These are phyloP conservation scores for Caerostris darwini DNA, from an alignment of 1,140 invertebrate genomes.

Conservation along the genomic window DNA sequence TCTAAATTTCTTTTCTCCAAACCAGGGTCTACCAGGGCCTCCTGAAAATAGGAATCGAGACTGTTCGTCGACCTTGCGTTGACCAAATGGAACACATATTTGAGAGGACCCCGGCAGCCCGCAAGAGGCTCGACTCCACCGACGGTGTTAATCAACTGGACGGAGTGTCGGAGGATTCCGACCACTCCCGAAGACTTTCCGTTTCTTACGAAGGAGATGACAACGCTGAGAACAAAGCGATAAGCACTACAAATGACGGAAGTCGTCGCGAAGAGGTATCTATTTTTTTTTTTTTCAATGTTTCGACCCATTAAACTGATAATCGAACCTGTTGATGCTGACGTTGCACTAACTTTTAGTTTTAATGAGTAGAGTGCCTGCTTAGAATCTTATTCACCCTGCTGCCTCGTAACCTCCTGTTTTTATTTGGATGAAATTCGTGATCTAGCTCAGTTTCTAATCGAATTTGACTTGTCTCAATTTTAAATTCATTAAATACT, in stretches of 20 bases:
- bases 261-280: not conserved
- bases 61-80: not conserved
- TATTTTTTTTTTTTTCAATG: too few relatives aligned
- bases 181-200: not conserved
- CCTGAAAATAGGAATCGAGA: not conserved
- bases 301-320: too few relatives aligned
- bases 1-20: not conserved
- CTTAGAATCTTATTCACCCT: too few relatives aligned
- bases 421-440: too few relatives aligned
- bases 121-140: not conserved
- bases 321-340: too few relatives aligned
- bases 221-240: not conserved
- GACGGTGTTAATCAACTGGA: not conserved
- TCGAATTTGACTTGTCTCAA: too few relatives aligned
- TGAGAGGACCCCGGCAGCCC: not conserved
- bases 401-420: too few relatives aligned
- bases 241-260: not conserved
- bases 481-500: too few relatives aligned
- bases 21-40: constrained; percentile 8
- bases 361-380: too few relatives aligned
- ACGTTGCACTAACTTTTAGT: too few relatives aligned
- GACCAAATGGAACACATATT: constrained; percentile 3
- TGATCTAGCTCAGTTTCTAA: too few relatives aligned
- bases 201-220: not conserved
- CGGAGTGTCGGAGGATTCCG: not conserved